Percentiles rank a stretch among this genome's conserved stretches.
Evolutionary conservation across 1,140 invertebrate species (phyloP).

Genomic region (Aporrectodea caliginosa): DNA sequence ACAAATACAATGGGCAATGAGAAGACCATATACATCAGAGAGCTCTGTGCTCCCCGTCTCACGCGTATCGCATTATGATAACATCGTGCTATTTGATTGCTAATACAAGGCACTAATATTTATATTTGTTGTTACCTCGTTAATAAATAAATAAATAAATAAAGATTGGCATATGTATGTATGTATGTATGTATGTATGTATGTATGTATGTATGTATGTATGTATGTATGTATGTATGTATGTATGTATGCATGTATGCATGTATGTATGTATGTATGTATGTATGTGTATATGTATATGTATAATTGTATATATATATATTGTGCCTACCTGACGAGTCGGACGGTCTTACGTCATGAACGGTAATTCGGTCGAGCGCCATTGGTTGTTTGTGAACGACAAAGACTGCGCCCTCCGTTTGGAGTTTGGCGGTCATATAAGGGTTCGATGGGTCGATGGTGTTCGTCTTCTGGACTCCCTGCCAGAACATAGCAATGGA

Average conservation of each 20-base stretch:
- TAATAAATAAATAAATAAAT: no score
- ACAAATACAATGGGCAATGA: no score
- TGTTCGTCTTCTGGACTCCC: conserved; percentile 17
- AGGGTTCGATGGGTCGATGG: conserved; percentile 12
- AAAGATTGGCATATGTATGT: no score
- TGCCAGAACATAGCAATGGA: no score
- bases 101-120: no score
- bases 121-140: no score
- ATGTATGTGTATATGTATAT: neutral
- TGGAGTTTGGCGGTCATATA: conserved; percentile 20
- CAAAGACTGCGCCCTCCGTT: conserved; percentile 58
- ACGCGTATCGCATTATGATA: no score
- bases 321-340: conserved; percentile 56
- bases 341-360: conserved; percentile 63
- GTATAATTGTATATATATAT: neutral
- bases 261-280: neutral
- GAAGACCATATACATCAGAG: no score
- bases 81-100: no score
- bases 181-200: neutral
- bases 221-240: neutral
- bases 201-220: neutral
- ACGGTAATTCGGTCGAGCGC: conserved; percentile 66
- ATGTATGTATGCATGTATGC: neutral
- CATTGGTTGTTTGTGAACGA: conserved; percentile 66
- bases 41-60: no score